phyloP scores from a whole-genome alignment of 2,113 vertebrate species.

The Scalopus aquaticus region DNA sequence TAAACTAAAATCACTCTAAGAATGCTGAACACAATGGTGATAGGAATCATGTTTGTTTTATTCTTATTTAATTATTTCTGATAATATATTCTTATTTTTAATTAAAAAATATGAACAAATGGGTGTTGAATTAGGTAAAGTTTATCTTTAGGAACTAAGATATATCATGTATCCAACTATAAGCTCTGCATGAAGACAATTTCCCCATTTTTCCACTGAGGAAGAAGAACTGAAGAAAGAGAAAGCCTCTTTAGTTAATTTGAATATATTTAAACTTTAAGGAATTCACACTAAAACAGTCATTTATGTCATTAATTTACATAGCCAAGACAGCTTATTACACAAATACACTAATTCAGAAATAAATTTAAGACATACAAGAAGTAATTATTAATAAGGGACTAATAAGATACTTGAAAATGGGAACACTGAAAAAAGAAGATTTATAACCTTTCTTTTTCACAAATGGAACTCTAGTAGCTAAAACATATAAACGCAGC shows the following conservation, averaged over 20 bases:
- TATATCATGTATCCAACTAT: not conserved
- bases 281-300: not conserved
- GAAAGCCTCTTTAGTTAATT: not conserved
- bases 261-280: slow-evolving; percentile 33
- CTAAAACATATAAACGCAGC: not conserved
- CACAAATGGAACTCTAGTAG: not conserved
- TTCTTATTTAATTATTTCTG: not conserved
- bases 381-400: no score
- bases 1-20: not conserved
- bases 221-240: not conserved
- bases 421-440: no score
- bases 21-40: not conserved
- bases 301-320: not conserved
- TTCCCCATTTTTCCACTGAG: not conserved
- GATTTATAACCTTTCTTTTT: not conserved
- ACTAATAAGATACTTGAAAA: no score
- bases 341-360: slow-evolving; percentile 26
- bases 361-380: not conserved
- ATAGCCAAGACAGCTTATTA: not conserved
- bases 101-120: not conserved
- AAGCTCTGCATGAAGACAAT: slow-evolving; percentile 6
- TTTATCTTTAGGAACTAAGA: slow-evolving; percentile 5
- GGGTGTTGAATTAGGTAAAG: not conserved
- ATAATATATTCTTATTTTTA: not conserved
- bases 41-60: not conserved